A percentile compares a stretch with the other conserved stretches of the same genome.
Conservation (phyloP, 2,113 vertebrate species). For the Toxotes jaculatrix region DNA sequence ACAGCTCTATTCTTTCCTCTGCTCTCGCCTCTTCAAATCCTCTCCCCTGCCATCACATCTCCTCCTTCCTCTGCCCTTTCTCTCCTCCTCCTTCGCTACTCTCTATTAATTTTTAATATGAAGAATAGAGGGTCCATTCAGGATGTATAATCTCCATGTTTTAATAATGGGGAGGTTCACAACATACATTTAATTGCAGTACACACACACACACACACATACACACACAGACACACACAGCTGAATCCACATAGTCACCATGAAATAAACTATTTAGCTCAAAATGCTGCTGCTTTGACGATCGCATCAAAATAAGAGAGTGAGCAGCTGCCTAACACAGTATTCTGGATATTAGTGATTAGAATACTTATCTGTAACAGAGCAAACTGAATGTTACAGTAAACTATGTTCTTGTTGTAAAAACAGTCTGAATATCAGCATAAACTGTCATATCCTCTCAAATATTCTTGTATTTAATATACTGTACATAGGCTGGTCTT, state of each 20-base stretch:
- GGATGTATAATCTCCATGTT: constrained; percentile 70
- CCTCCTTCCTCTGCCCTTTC: background rate
- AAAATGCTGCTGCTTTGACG: background rate
- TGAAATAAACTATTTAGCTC: background rate
- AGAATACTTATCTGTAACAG: background rate
- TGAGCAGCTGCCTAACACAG: background rate
- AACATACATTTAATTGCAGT: constrained; percentile 51
- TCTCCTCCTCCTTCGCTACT: background rate
- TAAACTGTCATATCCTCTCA: no score
- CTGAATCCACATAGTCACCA: background rate
- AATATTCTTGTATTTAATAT: no score
- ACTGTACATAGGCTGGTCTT: no score
- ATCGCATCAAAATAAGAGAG: background rate
- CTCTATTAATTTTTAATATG: constrained; percentile 58
- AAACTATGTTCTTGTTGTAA: no score
- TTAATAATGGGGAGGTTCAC: constrained; percentile 61
- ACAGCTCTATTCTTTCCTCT: constrained; percentile 5
- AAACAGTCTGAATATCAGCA: no score
- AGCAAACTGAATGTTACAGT: no score
- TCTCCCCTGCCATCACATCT: constrained; percentile 9
- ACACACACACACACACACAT: background rate
- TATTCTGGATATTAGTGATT: background rate
- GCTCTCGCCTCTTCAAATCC: constrained; percentile 18
- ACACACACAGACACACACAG: background rate
- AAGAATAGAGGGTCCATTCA: constrained; percentile 56